Percentiles rank a stretch among this genome's conserved stretches.
Conservation (phyloP, 2,113 vertebrate species). For the Sclerurus mexicanus region DNA sequence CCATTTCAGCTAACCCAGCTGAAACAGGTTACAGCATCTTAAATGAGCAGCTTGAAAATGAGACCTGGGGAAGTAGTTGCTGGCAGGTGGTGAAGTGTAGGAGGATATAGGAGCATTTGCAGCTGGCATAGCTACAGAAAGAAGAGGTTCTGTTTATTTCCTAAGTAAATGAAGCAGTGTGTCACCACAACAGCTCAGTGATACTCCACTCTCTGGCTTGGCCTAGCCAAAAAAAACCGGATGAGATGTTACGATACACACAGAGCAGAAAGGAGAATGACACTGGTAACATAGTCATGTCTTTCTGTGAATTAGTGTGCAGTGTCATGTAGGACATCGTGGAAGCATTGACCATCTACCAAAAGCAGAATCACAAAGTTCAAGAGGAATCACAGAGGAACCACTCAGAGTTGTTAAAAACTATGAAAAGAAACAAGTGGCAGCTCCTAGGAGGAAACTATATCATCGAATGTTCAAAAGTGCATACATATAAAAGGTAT, state of each 20-base stretch:
- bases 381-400: neutral
- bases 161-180: neutral
- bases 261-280: neutral
- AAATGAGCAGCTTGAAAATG: neutral
- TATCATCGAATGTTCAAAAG: neutral
- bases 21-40: neutral
- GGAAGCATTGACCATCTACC: neutral
- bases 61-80: neutral
- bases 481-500: neutral
- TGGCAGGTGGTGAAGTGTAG: neutral
- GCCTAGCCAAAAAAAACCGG: neutral
- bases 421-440: neutral
- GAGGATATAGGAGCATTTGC: neutral
- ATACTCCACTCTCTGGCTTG: neutral
- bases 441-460: neutral
- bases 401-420: neutral
- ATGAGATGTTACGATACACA: neutral
- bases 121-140: neutral
- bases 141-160: neutral
- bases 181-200: neutral
- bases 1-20: neutral
- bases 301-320: neutral
- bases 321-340: rapidly evolving
- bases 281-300: neutral
- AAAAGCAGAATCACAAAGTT: neutral